phyloP scores from a whole-genome alignment of 2,797 vertebrate genomes.

The Nyctibius grandis region DNA sequence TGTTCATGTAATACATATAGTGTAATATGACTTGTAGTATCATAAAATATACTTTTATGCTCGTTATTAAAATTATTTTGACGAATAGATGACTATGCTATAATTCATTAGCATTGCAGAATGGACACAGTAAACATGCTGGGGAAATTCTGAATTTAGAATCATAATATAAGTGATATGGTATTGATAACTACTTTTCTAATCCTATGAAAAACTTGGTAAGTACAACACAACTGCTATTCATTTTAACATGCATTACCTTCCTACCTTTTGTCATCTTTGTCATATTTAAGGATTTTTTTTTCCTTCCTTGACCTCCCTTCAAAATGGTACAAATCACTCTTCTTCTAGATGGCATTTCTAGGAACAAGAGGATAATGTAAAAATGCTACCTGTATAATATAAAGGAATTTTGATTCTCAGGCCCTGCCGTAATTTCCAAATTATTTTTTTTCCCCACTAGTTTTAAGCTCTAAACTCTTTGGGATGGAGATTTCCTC shows the following conservation, averaged over 20 bases:
- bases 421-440: neutral
- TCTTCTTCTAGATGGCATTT: neutral
- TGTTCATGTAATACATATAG: neutral
- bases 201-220: neutral
- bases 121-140: neutral
- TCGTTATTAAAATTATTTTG: neutral
- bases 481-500: neutral
- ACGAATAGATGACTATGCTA: neutral
- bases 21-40: neutral
- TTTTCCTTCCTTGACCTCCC: neutral
- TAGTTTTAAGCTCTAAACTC: neutral
- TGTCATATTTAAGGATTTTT: neutral
- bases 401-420: neutral
- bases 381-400: neutral
- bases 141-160: neutral
- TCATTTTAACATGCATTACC: neutral
- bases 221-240: neutral
- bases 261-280: neutral
- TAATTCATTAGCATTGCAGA: neutral
- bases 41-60: neutral
- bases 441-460: no score
- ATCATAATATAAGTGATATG: accelerated
- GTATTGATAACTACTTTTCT: neutral
- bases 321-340: neutral
- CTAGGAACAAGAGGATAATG: neutral